Evolutionary conservation across 2,888 invertebrate genomes (phyloP), one percentile per base, ranked within the genome.

Genomic region (Anthophora plumipes): DNA sequence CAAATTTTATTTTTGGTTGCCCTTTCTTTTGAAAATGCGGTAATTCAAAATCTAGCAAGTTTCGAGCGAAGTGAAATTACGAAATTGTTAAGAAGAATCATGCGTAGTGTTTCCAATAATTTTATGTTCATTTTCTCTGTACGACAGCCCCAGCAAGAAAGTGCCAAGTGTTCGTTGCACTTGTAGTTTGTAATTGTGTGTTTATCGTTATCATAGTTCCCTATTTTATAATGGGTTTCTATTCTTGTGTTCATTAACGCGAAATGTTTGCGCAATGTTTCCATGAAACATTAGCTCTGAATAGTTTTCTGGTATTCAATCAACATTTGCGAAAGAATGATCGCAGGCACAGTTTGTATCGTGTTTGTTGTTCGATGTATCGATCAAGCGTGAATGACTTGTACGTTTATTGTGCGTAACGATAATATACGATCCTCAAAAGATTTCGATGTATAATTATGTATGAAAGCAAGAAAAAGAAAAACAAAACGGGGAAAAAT

Each of bases 241-340:
- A 57, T 61, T 75, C 77, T 80, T 86, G 82, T 88, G 86, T 88
- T 85, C 87, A 83, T 74, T 48, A 57, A 76, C 43, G n/a, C n/a
- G 67, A 78, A 59, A 77, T 61, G 4, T 70, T 77, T 80, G 54
- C 46, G 54, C 74, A 64, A 64, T 64, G 57, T 69, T 77, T 78
- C 55, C 64, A 25, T 41, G 39, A 66, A 66, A 74, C 50, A 31
- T 9, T 68, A 59, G 57, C n/a, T 7, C 54, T 46, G 25, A 70
- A 20, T 57, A 48, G 68, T 55, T 41, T 46, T 46, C 46, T n/a
- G 22, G 11, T 37, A 41, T 48, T 39, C 41, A 55, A 31, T 4
- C 31, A 48, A 52, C 39, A 52, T 37, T 4, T 43, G 52, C 54
- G 22, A 54, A n/a, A 20, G 48, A 46, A 60, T 25, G 25, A 41